These are phyloP conservation scores for Chelonia mydas DNA, from an alignment of 2,797 vertebrate species.

Conservation along the genomic window DNA sequence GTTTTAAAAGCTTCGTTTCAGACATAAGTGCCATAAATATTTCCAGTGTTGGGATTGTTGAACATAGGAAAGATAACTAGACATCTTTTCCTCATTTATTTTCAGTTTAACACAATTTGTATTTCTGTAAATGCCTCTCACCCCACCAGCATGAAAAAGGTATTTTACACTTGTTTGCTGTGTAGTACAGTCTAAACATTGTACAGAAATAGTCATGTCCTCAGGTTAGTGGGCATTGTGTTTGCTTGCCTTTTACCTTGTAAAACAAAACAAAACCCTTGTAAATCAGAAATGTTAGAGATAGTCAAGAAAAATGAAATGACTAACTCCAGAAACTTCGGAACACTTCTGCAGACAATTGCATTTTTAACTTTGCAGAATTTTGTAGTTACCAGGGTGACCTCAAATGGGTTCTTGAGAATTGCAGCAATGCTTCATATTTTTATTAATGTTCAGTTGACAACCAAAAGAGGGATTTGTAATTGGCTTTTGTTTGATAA, in stretches of 20 bases:
- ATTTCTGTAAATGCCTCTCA: neutral
- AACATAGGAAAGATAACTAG: neutral
- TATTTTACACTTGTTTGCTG: neutral
- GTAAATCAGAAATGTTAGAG: neutral
- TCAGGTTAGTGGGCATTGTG: neutral
- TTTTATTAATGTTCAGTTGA: constrained; percentile 17
- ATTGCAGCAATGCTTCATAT: neutral
- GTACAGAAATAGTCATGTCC: neutral
- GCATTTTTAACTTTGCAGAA: neutral
- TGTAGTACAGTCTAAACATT: neutral
- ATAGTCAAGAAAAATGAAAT: neutral
- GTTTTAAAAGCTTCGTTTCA: neutral
- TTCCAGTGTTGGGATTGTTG: neutral
- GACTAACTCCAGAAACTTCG: neutral
- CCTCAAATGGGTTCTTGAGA: neutral
- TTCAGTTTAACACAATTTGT: neutral
- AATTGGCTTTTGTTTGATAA: constrained; percentile 16
- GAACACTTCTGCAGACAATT: neutral
- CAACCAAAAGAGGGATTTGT: constrained; percentile 17
- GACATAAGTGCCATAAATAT: neutral
- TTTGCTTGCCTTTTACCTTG: neutral
- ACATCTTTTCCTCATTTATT: neutral
- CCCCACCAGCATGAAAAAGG: neutral
- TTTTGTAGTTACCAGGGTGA: neutral
- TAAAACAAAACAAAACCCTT: neutral